Conservation (phyloP, 2,888 invertebrate genomes). For the Himalopsyche anomala region DNA sequence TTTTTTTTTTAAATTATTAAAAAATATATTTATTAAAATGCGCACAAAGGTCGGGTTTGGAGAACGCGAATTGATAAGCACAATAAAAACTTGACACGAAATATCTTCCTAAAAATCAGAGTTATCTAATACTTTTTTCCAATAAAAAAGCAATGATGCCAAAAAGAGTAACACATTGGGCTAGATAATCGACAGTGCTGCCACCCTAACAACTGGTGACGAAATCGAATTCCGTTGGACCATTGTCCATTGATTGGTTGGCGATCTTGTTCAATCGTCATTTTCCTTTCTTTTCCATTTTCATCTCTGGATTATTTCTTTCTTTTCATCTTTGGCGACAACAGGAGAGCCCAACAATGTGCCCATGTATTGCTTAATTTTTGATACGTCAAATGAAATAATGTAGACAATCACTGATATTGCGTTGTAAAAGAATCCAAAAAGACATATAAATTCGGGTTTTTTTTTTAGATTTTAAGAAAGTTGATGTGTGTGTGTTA, state of each 20-base stretch:
- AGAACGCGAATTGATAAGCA: no score
- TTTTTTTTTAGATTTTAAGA: no score
- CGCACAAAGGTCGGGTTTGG: no score
- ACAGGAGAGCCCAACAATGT: not conserved
- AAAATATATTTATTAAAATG: no score
- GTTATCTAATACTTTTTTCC: not conserved
- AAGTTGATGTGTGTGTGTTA: no score
- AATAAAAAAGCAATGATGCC: constrained; percentile 20
- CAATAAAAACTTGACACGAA: not conserved
- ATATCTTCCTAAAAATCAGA: not conserved
- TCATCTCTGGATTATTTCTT: constrained; percentile 58
- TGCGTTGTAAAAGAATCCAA: no score
- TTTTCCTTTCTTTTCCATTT: constrained; percentile 52
- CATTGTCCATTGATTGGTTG: constrained; percentile 61
- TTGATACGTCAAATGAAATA: no score
- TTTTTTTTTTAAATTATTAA: no score
- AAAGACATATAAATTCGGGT: no score
- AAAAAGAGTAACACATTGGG: constrained; percentile 4
- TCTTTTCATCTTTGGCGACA: constrained; percentile 46
- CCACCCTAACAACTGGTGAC: constrained; percentile 43
- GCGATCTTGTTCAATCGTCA: constrained; percentile 63
- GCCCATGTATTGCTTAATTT: no score
- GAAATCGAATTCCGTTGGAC: constrained; percentile 58
- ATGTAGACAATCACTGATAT: no score
- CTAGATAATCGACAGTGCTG: not conserved